A percentile compares a stretch with the other conserved stretches of the same genome.
These are phyloP conservation scores for Apis laboriosa DNA, from an alignment of 1,140 invertebrate genomes.

Conservation along the genomic window DNA sequence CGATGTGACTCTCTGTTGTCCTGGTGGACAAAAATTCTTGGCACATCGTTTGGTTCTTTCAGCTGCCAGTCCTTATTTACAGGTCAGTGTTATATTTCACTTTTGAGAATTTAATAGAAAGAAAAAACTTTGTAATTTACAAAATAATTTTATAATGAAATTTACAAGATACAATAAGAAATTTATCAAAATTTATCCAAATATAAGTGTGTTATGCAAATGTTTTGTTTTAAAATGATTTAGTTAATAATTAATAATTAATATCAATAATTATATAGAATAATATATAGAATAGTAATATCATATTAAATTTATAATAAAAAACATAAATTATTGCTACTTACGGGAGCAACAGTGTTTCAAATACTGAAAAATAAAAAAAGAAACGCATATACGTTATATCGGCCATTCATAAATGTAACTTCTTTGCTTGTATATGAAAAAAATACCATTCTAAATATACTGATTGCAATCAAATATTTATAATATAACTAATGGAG, in stretches of 20 bases:
- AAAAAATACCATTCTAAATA: not conserved
- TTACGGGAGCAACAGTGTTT: not conserved
- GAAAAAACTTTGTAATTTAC: no score
- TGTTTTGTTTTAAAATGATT: not conserved
- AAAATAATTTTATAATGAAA: not conserved
- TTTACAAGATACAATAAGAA: not conserved
- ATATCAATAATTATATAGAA: not conserved
- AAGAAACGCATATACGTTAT: conserved; percentile 8
- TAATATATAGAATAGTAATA: not conserved
- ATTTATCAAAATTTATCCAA: not conserved
- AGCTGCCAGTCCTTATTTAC: conserved; percentile 75
- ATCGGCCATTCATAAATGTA: not conserved
- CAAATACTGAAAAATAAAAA: not conserved
- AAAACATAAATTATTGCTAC: conserved; percentile 11
- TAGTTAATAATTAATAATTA: no score
- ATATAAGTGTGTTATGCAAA: not conserved
- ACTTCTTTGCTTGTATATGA: conserved; percentile 4
- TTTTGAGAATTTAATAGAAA: not conserved
- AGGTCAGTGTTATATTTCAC: conserved; percentile 58
- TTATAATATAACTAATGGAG: conserved; percentile 2
- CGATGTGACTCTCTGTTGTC: conserved; percentile 75
- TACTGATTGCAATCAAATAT: not conserved
- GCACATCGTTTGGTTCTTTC: conserved; percentile 77
- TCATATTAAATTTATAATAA: not conserved
- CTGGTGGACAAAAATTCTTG: conserved; percentile 72